Conservation (phyloP, 2,797 vertebrate species). For the Tolypeutes matacus region DNA sequence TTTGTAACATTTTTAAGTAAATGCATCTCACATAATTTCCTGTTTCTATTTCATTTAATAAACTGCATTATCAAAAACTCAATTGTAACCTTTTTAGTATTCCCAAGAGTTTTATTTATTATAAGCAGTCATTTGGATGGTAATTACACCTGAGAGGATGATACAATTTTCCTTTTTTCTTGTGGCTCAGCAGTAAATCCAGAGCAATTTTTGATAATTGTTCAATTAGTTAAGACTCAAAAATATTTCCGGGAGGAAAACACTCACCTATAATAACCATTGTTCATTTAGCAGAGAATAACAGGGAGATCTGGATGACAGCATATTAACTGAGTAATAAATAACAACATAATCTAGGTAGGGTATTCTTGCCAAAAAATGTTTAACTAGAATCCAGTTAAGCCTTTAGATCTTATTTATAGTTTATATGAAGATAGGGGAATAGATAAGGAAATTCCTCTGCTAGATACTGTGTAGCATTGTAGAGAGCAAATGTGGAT, state of each 20-base stretch:
- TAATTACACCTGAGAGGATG: conserved; percentile 70
- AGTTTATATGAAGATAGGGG: not conserved
- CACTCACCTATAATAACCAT: not conserved
- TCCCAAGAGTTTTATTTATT: conserved; percentile 54
- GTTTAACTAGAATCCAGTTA: not conserved
- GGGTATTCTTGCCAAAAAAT: not conserved
- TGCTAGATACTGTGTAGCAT: not conserved
- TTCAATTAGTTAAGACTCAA: conserved; percentile 54
- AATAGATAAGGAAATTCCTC: not conserved
- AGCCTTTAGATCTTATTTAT: not conserved
- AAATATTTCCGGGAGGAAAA: not conserved
- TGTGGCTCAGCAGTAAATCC: not conserved
- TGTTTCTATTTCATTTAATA: conserved; percentile 66
- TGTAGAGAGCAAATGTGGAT: not conserved
- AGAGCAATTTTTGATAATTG: conserved; percentile 53
- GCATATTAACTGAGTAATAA: not conserved
- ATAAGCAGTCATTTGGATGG: conserved; percentile 64
- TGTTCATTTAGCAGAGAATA: not conserved
- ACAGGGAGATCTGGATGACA: not conserved
- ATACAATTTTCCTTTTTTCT: not conserved
- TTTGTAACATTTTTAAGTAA: conserved; percentile 58
- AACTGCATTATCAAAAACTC: conserved; percentile 45
- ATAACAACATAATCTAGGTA: not conserved
- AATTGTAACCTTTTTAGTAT: conserved; percentile 70
- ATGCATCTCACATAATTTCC: conserved; percentile 56